A percentile compares a stretch with the other conserved stretches of the same genome.
phyloP scores from a whole-genome alignment of 2,888 invertebrate species.

The Volucella bombylans region DNA sequence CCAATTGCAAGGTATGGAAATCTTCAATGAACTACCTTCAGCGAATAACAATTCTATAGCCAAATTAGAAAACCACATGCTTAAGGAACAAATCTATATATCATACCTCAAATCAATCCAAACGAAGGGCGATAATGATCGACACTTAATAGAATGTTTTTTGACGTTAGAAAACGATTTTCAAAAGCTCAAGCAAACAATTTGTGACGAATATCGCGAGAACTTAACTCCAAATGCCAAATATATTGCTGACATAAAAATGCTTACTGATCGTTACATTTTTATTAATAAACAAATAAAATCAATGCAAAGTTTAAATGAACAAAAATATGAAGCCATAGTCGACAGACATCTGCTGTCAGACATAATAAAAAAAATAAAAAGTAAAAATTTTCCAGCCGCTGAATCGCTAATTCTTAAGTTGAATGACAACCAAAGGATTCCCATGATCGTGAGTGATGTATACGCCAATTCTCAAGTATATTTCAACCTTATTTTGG shows the following conservation, averaged over 20 bases:
- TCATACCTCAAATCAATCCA: too few species aligned
- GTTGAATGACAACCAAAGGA: background rate
- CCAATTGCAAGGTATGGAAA: too few species aligned
- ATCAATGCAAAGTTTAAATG: background rate
- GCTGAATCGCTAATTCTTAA: constrained; percentile 8
- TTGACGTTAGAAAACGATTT: background rate
- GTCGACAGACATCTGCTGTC: background rate
- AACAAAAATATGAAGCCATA: background rate
- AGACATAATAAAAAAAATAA: constrained; percentile 20
- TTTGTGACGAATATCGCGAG: background rate
- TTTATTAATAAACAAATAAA: constrained; percentile 1
- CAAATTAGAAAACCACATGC: too few species aligned
- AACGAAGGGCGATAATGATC: background rate
- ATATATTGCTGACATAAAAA: background rate
- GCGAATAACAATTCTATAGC: too few species aligned
- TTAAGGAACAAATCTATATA: too few species aligned
- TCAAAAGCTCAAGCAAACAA: background rate
- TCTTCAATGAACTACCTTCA: too few species aligned
- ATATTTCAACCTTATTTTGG: background rate
- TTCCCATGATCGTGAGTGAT: constrained; percentile 1
- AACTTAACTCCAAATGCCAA: background rate
- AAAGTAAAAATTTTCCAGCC: background rate
- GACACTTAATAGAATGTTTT: background rate
- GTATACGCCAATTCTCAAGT: constrained; percentile 12
- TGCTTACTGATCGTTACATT: constrained; percentile 17